Base-by-base conservation (phyloP, 2,797 vertebrate species). In the Trachurus trachurus region DNA sequence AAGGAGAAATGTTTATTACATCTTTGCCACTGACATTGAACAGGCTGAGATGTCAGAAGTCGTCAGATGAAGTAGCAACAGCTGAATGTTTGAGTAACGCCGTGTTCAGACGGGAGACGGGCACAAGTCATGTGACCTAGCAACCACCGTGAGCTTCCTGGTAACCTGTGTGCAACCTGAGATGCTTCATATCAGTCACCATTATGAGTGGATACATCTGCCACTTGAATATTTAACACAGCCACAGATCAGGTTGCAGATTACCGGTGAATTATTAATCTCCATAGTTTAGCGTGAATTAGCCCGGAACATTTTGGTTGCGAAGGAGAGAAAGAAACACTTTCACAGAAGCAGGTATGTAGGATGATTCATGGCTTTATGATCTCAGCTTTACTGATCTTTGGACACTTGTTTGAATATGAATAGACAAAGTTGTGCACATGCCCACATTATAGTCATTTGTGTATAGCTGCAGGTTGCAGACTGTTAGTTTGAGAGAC, bases 201-300 rank as follows among this genome's bases (percentile, higher is more conserved):
- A 87, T 94, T 95, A 95, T 96, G 93, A 95, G 88, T 83, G 89
- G 87, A 82, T 88, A 80, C 92, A 94, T 93, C 90, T 94, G 90
- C 87, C 87, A 69, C 85, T 77, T 95, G 89, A 94, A 95, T 96
- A 94, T 94, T 95, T 95, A 91, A 94, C 88, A 80, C 45, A 12
- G 60, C 62, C 60, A 79, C 75, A 71, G 88, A 91, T 96, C 93
- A 84, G 80, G 77, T 96, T 91, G 82, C 94, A 94, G 91, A 94
- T 94, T 82, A 83, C 81, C 60, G 22, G 76, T 89, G 72, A 95
- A 96, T 95, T 91, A 95, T 95, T 95, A 71, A 96, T 91, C 76
- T 58, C 54, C 47, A 54, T 88, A 88, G 90, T 94, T 94, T 93
- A 90, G 74, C 82, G 87, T 86, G 89, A 92, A 93, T 94, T 93